Evolutionary conservation across 2,888 invertebrate genomes (phyloP).

Genomic region (Rhagophthalmus giganteus): DNA sequence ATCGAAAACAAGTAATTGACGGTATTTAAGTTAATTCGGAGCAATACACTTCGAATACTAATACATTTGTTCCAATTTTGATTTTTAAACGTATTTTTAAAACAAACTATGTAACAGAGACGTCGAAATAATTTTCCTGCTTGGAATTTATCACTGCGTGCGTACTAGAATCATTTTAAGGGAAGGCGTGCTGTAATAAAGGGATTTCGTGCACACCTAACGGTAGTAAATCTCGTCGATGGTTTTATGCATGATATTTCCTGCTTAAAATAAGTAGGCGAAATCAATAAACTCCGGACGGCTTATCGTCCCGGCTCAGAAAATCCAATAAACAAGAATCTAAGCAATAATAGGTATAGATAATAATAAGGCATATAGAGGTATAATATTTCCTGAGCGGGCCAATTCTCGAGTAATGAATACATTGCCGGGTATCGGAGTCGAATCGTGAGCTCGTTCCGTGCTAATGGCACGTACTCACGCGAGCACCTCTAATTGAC

Average conservation of each 20-base stretch:
- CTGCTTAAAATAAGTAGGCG: slow-evolving; percentile 24
- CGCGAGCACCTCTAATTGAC: slow-evolving; percentile 54
- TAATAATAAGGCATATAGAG: slow-evolving; percentile 31
- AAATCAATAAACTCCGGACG: slow-evolving; percentile 23
- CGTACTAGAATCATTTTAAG: slow-evolving; percentile 2
- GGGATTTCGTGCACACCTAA: slow-evolving; percentile 14
- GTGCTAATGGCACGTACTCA: slow-evolving; percentile 52
- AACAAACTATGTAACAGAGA: too few species aligned
- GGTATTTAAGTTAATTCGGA: too few species aligned
- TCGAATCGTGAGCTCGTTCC: slow-evolving; percentile 33
- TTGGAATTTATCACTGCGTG: slow-evolving; percentile 11
- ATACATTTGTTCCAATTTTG: too few species aligned
- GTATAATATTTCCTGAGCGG: slow-evolving; percentile 40
- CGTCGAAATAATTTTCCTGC: slow-evolving; percentile 3
- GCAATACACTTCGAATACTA: too few species aligned
- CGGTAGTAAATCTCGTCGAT: slow-evolving; percentile 13
- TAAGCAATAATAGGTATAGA: slow-evolving; percentile 29
- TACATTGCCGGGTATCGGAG: slow-evolving; percentile 41
- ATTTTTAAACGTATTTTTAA: too few species aligned
- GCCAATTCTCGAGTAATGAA: slow-evolving; percentile 51
- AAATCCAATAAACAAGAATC: slow-evolving; percentile 28
- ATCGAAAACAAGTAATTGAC: too few species aligned
- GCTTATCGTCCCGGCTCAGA: slow-evolving; percentile 21
- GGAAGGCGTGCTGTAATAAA: slow-evolving; percentile 3
- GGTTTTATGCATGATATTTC: slow-evolving; percentile 13